These are phyloP conservation scores for Drosophila insularis DNA, from an alignment of 1,140 invertebrate species.

Conservation along the genomic window DNA sequence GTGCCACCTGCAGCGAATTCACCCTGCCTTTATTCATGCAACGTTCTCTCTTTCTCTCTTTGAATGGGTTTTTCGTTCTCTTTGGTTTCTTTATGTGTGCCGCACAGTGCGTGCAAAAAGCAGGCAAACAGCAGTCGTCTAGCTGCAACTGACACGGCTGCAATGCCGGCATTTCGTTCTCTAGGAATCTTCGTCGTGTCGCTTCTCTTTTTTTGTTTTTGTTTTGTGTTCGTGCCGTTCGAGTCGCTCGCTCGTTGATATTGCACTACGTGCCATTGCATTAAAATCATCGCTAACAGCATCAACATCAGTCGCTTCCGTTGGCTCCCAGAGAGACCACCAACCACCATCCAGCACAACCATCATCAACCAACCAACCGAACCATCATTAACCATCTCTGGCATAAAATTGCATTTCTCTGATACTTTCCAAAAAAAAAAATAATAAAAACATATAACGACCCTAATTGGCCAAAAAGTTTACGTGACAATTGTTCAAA, in stretches of 20 bases:
- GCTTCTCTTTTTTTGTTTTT: not conserved
- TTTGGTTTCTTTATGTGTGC: conserved; percentile 9
- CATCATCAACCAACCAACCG: not conserved
- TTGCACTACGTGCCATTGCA: conserved; percentile 44
- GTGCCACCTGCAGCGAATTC: conserved; percentile 32
- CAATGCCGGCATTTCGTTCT: conserved; percentile 22
- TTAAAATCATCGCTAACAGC: conserved; percentile 47
- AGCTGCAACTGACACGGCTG: not conserved
- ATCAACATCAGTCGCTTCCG: conserved; percentile 63
- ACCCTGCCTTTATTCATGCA: not conserved
- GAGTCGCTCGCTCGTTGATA: not conserved
- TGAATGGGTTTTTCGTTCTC: conserved; percentile 16
- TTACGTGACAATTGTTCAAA: not conserved
- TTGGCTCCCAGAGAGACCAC: conserved; percentile 40
- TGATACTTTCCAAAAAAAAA: not conserved
- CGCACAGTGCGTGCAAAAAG: conserved; percentile 37
- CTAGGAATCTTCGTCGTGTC: not conserved
- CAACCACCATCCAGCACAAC: not conserved
- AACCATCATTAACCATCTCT: conserved; percentile 23
- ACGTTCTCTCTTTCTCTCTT: conserved; percentile 17
- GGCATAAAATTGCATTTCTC: not conserved
- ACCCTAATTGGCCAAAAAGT: not conserved
- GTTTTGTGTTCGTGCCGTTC: not conserved
- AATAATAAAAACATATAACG: not conserved
- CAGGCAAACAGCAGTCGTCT: not conserved